A percentile compares a stretch with the other conserved stretches of the same genome.
Evolutionary conservation across 2,888 invertebrate species (phyloP).

Genomic region (Tenthredo livida): DNA sequence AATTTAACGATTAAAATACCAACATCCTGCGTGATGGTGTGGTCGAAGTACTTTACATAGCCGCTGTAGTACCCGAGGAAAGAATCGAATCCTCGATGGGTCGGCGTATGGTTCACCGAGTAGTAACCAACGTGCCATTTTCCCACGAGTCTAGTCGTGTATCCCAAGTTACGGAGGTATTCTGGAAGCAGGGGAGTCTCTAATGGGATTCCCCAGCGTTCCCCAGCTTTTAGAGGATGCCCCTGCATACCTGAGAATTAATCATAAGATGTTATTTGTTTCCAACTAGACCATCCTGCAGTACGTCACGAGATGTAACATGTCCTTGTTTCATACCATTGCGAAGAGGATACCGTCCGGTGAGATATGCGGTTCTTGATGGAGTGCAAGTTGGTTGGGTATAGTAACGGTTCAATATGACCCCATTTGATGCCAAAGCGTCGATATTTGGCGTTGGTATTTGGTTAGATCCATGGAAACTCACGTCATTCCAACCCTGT

Average conservation of each 20-base stretch:
- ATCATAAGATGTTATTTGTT: not conserved
- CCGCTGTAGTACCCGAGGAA: conserved; percentile 94
- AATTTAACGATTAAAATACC: conserved; percentile 59
- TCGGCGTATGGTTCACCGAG: conserved; percentile 83
- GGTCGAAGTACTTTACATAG: conserved; percentile 89
- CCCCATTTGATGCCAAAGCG: conserved; percentile 89
- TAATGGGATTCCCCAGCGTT: conserved; percentile 79
- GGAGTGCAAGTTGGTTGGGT: conserved; percentile 92
- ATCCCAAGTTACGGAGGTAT: conserved; percentile 79
- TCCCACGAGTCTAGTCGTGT: conserved; percentile 79
- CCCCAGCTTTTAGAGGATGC: conserved; percentile 77
- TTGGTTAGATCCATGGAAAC: conserved; percentile 92
- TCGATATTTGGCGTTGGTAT: conserved; percentile 95
- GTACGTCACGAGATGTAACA: not conserved
- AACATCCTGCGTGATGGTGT: conserved; percentile 78
- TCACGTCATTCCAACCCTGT: conserved; percentile 94
- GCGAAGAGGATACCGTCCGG: conserved; percentile 93
- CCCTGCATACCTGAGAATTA: conserved; percentile 79
- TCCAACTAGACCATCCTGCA: not conserved
- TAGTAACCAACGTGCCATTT: conserved; percentile 82
- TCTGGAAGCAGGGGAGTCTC: conserved; percentile 79
- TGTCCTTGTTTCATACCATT: conserved; percentile 68
- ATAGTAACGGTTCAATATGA: conserved; percentile 92
- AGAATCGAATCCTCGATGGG: conserved; percentile 87
- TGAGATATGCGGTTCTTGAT: conserved; percentile 88